Evolutionary conservation across 2,113 vertebrate genomes (phyloP).

Genomic region (Xyrauchen texanus): DNA sequence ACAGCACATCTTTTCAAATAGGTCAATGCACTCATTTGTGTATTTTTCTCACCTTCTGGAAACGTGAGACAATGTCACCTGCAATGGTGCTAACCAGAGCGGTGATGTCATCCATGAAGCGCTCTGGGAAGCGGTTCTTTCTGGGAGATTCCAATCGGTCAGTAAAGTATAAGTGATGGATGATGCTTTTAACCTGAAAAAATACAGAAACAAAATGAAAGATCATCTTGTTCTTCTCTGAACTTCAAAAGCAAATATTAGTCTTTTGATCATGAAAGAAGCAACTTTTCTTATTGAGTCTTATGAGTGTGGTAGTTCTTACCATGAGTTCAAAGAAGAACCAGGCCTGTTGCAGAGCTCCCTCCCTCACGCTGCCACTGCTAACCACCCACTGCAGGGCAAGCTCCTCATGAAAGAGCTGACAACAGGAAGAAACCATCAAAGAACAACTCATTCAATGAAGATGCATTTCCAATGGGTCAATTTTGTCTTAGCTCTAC

Average conservation of each 20-base stretch:
- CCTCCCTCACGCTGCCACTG: conserved; percentile 94
- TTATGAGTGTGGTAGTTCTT: conserved; percentile 60
- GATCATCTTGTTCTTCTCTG: background rate
- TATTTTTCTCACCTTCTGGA: conserved; percentile 87
- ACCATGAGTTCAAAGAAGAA: conserved; percentile 99
- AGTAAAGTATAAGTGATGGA: conserved; percentile 95
- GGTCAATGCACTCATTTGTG: background rate
- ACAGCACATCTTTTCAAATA: background rate
- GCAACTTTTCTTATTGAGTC: background rate
- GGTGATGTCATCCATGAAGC: conserved; percentile 96
- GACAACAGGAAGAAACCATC: conserved; percentile 41
- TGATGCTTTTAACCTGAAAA: conserved; percentile 94
- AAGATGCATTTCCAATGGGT: background rate
- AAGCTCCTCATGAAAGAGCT: conserved; percentile 98
- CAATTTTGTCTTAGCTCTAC: conserved; percentile 9
- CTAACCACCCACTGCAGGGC: conserved; percentile 98
- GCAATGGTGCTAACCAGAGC: conserved; percentile 97
- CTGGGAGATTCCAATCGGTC: conserved; percentile 91
- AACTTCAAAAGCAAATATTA: background rate
- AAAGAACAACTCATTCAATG: background rate
- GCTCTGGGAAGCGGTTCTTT: conserved; percentile 95
- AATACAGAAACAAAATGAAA: background rate
- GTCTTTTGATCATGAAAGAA: background rate
- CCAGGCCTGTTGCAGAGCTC: conserved; percentile 96
- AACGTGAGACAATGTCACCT: conserved; percentile 90